Base-by-base conservation (phyloP, 2,113 vertebrate genomes). In the Isurus oxyrinchus region DNA sequence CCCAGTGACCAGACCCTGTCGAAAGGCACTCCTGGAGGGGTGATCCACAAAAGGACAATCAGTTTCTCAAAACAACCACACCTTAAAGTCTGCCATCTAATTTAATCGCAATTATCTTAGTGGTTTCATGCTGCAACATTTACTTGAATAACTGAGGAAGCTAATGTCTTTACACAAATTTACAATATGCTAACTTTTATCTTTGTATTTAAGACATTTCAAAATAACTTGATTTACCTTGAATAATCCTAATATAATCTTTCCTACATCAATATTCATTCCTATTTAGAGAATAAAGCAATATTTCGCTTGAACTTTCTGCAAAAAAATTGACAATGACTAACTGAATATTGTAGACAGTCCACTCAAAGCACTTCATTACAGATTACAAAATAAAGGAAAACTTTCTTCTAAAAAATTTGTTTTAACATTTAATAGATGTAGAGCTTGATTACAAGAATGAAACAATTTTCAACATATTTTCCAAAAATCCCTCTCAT, bases 1-100 rank as follows among this genome's bases (percentile, higher is more conserved):
- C 97, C 99, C 99, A 31, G 97, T 98, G 97, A 99, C 98, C 97
- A 99, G 97, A 35, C 99, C 99, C 97, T 99, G 99, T 91, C 99
- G 98, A 96, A 99, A 99, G 4, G 97, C 97, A 96, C 98, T 99
- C 98, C 99, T 99, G 96, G n/a, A 97, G n/a, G 66, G 27, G 27
- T 66, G 61, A 11, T 5, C 59, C 31, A 91, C 55, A 93, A 59
- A 59, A 35, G 53, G 27, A 57, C 11, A 63, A 63, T 93, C 5
- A 61, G 55, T 59, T 61, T 61, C 16, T 61, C 57, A 57, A 93
- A 27, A 44, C 90, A 94, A 63, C 0, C 4, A 40, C 35, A n/a
- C 59, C 5, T 63, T 40, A 61, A 93, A 93, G 19, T 66, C n/a
- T 40, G 4, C 8, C 53, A 57, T 59, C 55, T 4, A 90, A 35